phyloP scores from a whole-genome alignment of 1,140 invertebrate genomes.

The Chionoecetes opilio region DNA sequence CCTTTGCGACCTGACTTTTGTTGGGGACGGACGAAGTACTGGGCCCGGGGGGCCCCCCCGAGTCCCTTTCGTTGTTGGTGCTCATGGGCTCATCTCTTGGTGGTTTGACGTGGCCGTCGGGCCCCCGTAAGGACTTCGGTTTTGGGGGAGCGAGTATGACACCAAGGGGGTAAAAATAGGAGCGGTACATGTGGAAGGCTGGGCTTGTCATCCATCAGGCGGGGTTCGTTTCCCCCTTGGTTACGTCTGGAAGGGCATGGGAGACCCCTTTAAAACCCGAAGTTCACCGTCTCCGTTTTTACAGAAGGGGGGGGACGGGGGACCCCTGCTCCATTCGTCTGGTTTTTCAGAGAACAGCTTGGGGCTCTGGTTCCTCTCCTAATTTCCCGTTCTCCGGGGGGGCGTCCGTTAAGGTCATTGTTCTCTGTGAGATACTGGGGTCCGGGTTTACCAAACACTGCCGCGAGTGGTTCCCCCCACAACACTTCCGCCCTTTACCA shows the following conservation, averaged over 20 bases:
- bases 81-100: constrained; percentile 60
- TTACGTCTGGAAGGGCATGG: constrained; percentile 80
- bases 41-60: constrained; percentile 61
- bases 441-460: constrained; percentile 70
- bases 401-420: constrained; percentile 50
- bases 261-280: constrained; percentile 54
- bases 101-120: constrained; percentile 57
- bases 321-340: constrained; percentile 61
- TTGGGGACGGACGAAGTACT: constrained; percentile 72
- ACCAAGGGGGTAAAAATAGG: constrained; percentile 80
- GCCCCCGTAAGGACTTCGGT: constrained; percentile 54
- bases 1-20: constrained; percentile 32
- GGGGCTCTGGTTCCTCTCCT: constrained; percentile 41
- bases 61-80: constrained; percentile 70
- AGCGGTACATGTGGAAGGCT: constrained; percentile 46
- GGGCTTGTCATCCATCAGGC: constrained; percentile 48
- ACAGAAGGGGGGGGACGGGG: constrained; percentile 33
- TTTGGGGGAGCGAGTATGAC: constrained; percentile 55
- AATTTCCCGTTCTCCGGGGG: constrained; percentile 47
- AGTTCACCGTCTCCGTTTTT: constrained; percentile 63
- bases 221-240: constrained; percentile 72
- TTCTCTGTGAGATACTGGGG: constrained; percentile 51
- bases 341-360: constrained; percentile 44
- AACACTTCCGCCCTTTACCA: constrained; percentile 78
- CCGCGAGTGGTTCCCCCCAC: constrained; percentile 72